These are phyloP conservation scores for Eospalax fontanierii DNA, from an alignment of 2,797 vertebrate species.

Conservation along the genomic window DNA sequence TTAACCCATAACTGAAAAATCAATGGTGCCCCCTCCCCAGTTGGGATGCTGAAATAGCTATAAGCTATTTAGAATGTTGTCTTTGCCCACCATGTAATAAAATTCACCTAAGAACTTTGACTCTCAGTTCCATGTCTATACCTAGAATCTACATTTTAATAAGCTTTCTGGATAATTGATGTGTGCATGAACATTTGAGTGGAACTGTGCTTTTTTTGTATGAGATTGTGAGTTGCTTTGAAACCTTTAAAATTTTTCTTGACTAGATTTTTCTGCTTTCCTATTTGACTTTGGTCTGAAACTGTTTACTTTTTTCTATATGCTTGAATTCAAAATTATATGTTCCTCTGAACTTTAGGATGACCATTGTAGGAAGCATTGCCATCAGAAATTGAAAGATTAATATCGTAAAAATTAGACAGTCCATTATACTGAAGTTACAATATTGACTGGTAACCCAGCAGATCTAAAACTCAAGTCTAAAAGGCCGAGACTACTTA, in stretches of 20 bases:
- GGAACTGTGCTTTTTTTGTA: conserved; percentile 20
- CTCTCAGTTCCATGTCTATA: background rate
- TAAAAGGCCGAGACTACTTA: background rate
- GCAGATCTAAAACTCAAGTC: background rate
- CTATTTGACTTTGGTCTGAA: conserved; percentile 32
- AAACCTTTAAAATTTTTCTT: conserved; percentile 21
- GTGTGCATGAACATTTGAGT: conserved; percentile 9
- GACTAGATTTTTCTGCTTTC: background rate
- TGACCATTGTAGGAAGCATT: background rate
- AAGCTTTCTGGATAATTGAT: background rate
- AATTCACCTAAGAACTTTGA: conserved; percentile 19
- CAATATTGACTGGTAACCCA: background rate
- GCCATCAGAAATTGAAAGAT: background rate
- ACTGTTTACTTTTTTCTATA: background rate
- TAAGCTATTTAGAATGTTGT: background rate
- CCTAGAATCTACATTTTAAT: background rate
- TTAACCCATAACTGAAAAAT: background rate
- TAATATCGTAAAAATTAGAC: background rate
- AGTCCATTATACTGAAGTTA: background rate
- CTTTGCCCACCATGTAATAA: background rate
- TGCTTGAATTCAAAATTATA: conserved; percentile 24
- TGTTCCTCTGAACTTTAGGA: background rate
- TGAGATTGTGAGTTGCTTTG: conserved; percentile 11
- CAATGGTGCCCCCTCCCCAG: background rate
- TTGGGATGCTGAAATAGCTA: background rate